A percentile compares a stretch with the other conserved stretches of the same genome.
Conservation (phyloP, 2,113 vertebrate species). For the Acanthochromis polyacanthus region DNA sequence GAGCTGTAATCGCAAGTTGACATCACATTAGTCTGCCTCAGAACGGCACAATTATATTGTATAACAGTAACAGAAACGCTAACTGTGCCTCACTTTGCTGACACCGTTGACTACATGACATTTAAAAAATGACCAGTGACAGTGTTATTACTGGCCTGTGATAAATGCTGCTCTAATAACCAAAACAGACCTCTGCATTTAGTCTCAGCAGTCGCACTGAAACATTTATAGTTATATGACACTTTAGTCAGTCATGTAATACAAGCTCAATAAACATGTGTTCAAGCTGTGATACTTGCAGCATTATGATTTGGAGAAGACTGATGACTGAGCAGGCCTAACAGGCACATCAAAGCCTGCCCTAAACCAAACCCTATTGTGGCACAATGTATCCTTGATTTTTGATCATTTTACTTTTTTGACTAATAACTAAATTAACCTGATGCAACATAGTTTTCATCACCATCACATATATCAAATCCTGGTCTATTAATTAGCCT, state of each 20-base stretch:
- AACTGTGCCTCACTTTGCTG: conserved; percentile 14
- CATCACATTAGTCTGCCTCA: conserved; percentile 20
- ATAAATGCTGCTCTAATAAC: conserved; percentile 11
- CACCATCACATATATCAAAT: background rate
- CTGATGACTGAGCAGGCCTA: conserved; percentile 2
- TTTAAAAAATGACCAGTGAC: conserved; percentile 11
- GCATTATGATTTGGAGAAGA: background rate
- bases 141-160: conserved; percentile 5
- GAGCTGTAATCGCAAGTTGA: conserved; percentile 24
- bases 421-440: background rate
- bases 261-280: background rate
- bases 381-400: too few species aligned
- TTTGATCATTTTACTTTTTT: too few species aligned
- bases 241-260: background rate
- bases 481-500: background rate
- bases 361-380: too few species aligned
- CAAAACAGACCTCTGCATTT: conserved; percentile 10
- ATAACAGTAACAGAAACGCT: conserved; percentile 10
- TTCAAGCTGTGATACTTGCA: conserved; percentile 3
- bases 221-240: background rate
- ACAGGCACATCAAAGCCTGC: background rate
- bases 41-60: conserved; percentile 12
- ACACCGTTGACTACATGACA: conserved; percentile 14
- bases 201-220: background rate
- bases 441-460: background rate